phyloP scores from a whole-genome alignment of 2,797 vertebrate species.

The Tauraco hartlaubi region DNA sequence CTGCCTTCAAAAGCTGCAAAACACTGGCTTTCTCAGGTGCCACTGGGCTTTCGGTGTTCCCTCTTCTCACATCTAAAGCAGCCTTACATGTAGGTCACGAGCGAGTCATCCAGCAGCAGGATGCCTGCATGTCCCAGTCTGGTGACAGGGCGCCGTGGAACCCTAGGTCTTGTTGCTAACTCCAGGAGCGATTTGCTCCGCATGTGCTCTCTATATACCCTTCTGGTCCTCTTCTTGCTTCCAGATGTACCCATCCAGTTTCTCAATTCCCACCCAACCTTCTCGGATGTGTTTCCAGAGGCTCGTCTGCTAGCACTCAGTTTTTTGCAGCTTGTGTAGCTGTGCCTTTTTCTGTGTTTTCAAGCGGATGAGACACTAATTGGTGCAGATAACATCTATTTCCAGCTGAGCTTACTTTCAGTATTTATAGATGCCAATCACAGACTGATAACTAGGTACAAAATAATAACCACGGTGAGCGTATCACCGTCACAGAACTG shows the following conservation, averaged over 20 bases:
- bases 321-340: neutral
- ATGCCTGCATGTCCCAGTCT: neutral
- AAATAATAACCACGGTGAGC: neutral
- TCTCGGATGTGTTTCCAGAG: neutral
- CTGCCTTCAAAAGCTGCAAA: neutral
- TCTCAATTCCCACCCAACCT: neutral
- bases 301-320: neutral
- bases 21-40: neutral
- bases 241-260: neutral
- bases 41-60: rapidly evolving
- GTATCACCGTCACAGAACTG: neutral
- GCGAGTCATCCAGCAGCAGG: neutral
- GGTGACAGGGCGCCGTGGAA: neutral
- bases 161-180: neutral
- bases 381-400: neutral
- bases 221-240: neutral
- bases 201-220: rapidly evolving
- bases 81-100: neutral
- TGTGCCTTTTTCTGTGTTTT: neutral
- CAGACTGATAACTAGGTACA: neutral
- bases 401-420: neutral
- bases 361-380: neutral
- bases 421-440: neutral
- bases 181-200: neutral
- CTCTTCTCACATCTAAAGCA: neutral